Evolutionary conservation across 2,113 vertebrate species (phyloP), one percentile per base, ranked within the genome.

Genomic region (Hypomesus transpacificus): DNA sequence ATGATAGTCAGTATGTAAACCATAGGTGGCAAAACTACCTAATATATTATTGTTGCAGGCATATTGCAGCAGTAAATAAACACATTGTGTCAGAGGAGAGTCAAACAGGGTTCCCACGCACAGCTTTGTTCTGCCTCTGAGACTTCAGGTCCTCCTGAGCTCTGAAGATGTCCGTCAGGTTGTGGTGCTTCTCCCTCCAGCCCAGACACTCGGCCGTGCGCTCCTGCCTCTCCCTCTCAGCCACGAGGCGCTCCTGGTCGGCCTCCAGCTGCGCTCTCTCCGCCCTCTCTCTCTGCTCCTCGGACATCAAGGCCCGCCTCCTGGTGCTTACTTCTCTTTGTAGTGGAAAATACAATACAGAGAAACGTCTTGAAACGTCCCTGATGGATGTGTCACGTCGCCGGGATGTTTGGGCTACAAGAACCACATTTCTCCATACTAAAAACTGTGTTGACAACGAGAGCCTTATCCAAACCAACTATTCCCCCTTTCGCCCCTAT

Each of bases 111-210:
- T 26, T 63, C 26, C 39, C 53, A 66, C 87, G 83, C 53, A 93
- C 89, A 2, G 81, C 86, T 83, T 90, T 93, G 80, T 80, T 91
- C 84, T 86, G 75, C 66, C 86, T 80, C 80, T 88, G 86, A 22
- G 85, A 82, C 83, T 86, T 89, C 63, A 92, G 77, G 51, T 89
- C 91, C 66, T 90, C 89, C 79, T 91, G 83, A 3, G 72, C 79
- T 63, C 80, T 66, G 31, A 89, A 60, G n/a, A 53, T 16, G 24
- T 88, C 80, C 1, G 79, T 72, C 1, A 87, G 46, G 61, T 56
- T 70, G 54, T 81, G 84, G 69, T 91, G 85, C 75, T 90, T 92
- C 80, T 86, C 73, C 65, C 85, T 86, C 90, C 89, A 91, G 71
- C 73, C 76, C 2, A 86, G 86, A 22, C 88, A 82, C 88, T 93